Evolutionary conservation across 1,140 invertebrate genomes (phyloP).

Genomic region (Diploscapter pachys): DNA sequence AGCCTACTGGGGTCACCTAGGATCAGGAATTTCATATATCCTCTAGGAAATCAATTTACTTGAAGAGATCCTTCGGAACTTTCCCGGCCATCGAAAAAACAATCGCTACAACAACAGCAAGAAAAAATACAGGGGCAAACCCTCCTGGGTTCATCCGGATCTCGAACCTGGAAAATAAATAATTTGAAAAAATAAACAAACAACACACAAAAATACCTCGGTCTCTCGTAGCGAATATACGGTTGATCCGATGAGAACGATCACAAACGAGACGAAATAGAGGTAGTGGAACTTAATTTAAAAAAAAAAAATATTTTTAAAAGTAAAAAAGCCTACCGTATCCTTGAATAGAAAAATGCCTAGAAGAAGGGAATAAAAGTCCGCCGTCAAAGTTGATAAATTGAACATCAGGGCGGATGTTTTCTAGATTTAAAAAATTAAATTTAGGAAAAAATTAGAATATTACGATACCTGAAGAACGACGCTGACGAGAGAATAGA

Average conservation of each 20-base stretch:
- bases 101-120: conserved; percentile 39
- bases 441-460: too few species aligned
- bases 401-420: conserved; percentile 78
- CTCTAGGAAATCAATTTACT: not conserved
- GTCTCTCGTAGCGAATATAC: conserved; percentile 47
- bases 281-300: conserved; percentile 51
- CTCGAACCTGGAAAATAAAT: conserved; percentile 15
- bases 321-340: conserved; percentile 66
- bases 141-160: conserved; percentile 37
- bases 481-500: conserved; percentile 74
- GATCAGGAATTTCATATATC: too few species aligned
- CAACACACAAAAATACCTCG: conserved; percentile 3
- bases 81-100: conserved; percentile 34
- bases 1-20: too few species aligned
- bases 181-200: not conserved
- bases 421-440: conserved; percentile 59
- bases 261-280: conserved; percentile 54
- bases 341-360: conserved; percentile 78
- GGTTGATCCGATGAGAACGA: conserved; percentile 49
- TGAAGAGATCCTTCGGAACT: conserved; percentile 32
- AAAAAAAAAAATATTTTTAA: not conserved
- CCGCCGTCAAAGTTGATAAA: conserved; percentile 76
- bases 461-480: conserved; percentile 64
- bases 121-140: conserved; percentile 37
- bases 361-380: conserved; percentile 78